phyloP scores from a whole-genome alignment of 1,140 invertebrate genomes.

The Caerostris darwini region DNA sequence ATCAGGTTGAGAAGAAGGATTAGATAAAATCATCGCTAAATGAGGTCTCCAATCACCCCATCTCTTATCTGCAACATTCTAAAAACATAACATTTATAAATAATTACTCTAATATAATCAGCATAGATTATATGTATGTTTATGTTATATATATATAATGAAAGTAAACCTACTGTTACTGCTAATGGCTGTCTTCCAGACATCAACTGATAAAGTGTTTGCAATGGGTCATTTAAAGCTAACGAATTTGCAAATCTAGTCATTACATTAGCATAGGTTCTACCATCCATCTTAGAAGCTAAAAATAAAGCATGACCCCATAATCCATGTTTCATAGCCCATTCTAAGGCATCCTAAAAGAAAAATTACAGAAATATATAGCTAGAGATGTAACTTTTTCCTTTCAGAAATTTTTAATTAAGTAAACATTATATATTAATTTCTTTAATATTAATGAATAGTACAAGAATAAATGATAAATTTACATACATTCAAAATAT shows the following conservation, averaged over 20 bases:
- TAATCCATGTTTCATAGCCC: constrained; percentile 92
- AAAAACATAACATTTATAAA: constrained; percentile 41
- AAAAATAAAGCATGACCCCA: constrained; percentile 97
- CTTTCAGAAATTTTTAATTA: no score
- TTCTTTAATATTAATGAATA: no score
- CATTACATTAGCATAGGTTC: constrained; percentile 93
- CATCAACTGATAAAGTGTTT: constrained; percentile 95
- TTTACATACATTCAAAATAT: neutral
- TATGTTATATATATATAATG: neutral
- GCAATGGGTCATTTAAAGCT: constrained; percentile 92
- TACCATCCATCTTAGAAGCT: constrained; percentile 92
- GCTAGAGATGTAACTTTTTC: no score
- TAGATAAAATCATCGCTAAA: constrained; percentile 96
- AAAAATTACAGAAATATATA: constrained; percentile 58
- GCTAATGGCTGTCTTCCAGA: constrained; percentile 92
- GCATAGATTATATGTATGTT: neutral
- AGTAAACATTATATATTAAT: no score
- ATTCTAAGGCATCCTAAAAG: constrained; percentile 86
- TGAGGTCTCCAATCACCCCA: constrained; percentile 98
- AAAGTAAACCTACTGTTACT: constrained; percentile 86
- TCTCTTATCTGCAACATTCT: constrained; percentile 89
- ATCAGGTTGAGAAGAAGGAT: constrained; percentile 89
- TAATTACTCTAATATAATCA: neutral
- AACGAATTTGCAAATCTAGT: constrained; percentile 94
- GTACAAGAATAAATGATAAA: no score